A percentile compares a stretch with the other conserved stretches of the same genome.
Evolutionary conservation across 92 coral and sea anemone genomes (phyloP).

Genomic region (Porites evermanni): DNA sequence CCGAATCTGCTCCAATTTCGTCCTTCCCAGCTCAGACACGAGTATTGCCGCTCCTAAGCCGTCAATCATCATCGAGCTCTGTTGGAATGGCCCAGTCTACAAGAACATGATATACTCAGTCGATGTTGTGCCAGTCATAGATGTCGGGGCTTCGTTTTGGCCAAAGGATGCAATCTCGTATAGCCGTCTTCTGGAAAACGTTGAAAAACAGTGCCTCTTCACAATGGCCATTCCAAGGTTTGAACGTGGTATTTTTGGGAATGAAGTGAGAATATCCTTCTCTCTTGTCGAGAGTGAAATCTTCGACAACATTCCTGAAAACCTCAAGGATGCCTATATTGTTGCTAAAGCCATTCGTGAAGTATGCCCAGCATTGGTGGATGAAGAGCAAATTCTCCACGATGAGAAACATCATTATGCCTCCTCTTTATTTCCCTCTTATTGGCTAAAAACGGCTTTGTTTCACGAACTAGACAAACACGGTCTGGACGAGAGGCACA

Average conservation of each 20-base stretch:
- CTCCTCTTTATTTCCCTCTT: constrained; percentile 42
- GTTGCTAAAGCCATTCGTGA: constrained; percentile 62
- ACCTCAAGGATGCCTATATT: constrained; percentile 57
- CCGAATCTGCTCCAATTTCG: constrained; percentile 58
- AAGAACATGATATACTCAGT: constrained; percentile 61
- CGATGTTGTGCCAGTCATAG: constrained; percentile 64
- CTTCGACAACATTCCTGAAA: constrained; percentile 58
- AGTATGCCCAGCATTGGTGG: constrained; percentile 34
- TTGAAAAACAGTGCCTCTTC: constrained; percentile 34
- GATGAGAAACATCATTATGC: constrained; percentile 9
- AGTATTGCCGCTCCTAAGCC: constrained; percentile 49
- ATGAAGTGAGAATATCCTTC: constrained; percentile 51
- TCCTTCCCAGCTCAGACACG: constrained; percentile 33
- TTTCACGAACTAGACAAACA: constrained; percentile 50
- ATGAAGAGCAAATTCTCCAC: constrained; percentile 9
- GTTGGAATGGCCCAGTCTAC: constrained; percentile 66
- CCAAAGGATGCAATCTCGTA: constrained; percentile 39
- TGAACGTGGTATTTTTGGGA: constrained; percentile 38
- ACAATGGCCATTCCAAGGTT: constrained; percentile 50
- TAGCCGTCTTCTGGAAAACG: constrained; percentile 32
- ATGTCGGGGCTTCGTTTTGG: constrained; percentile 49
- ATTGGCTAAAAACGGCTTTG: constrained; percentile 63
- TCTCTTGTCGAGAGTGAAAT: constrained; percentile 37
- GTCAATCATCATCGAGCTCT: constrained; percentile 53
- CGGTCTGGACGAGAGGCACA: constrained; percentile 40